Evolutionary conservation across 2,113 vertebrate species (phyloP).

Genomic region (Emydocephalus ijimae): DNA sequence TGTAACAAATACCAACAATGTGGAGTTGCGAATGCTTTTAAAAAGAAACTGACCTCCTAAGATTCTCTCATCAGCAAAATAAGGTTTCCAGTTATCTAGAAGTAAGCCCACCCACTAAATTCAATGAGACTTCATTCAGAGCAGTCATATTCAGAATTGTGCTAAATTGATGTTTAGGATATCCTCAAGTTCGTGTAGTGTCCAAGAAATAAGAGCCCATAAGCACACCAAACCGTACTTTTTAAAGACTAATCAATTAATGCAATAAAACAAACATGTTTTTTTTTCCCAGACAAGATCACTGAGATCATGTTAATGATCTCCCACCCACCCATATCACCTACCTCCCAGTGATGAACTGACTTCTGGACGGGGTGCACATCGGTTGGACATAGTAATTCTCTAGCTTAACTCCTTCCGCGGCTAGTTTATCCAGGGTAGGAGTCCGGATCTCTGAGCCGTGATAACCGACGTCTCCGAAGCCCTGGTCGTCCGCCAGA

Average conservation of each 20-base stretch:
- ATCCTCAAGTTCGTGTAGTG: not conserved
- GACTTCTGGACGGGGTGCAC: slow-evolving; percentile 94
- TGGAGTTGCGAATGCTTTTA: not conserved
- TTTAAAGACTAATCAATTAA: not conserved
- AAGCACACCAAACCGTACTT: not conserved
- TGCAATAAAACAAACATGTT: not conserved
- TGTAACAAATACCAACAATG: not conserved
- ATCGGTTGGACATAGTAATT: slow-evolving; percentile 98
- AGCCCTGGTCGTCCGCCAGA: slow-evolving; percentile 94
- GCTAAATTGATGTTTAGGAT: too few species aligned
- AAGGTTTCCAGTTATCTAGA: not conserved
- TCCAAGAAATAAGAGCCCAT: not conserved
- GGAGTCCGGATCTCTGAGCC: slow-evolving; percentile 95
- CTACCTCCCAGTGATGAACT: slow-evolving; percentile 97
- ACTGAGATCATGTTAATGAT: not conserved
- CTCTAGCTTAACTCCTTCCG: slow-evolving; percentile 93
- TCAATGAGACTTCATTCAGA: not conserved
- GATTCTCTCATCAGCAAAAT: not conserved
- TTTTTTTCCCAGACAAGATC: not conserved
- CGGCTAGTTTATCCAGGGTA: slow-evolving; percentile 88
- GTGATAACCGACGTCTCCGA: slow-evolving; percentile 94
- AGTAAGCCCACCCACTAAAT: not conserved
- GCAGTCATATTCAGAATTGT: not conserved
- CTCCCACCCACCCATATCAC: slow-evolving; percentile 11
- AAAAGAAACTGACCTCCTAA: not conserved